Evolutionary conservation across 1,140 invertebrate species (phyloP), one percentile per base, ranked within the genome.

Genomic region (Aphidius ervi): DNA sequence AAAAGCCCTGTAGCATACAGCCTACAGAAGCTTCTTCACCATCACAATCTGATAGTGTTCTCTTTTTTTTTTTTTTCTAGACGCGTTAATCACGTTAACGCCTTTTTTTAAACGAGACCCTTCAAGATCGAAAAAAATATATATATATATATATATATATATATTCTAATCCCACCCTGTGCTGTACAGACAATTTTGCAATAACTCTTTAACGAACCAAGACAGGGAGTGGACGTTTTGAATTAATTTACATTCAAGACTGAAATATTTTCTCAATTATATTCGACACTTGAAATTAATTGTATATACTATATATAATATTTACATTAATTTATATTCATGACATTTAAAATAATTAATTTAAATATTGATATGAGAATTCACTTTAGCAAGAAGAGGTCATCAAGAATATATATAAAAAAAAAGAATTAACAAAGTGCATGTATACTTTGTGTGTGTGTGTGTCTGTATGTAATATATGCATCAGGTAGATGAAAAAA

Each of bases 71-170:
- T 56, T 54, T 45, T 46, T 9, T 16, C 53, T 55, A 53, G 54
- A 54, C 40, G 46, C 66, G 61, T 72, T 72, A 70, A 72, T 72
- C 68, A 70, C 68, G 66, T 68, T 70, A 65, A 68, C 68, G 68
- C 70, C 70, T 41, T 20, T 54, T 54, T 57, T 63, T 46, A 62
- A 62, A 59, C 42, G 50, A 50, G 46, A 10, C 10, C 23, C 23
- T 31, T 31, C 4, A 31, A 31, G 43, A n/a, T 42, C 9, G 46
- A 23, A 61, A 45, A 52, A 31, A 56, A 53, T 55, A 46, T 58
- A 40, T 46, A 41, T 57, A 58, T 42, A 49, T 54, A 40, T 43
- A 46, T 46, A 64, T 6, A 41, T 54, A 40, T 37, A 40, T 40
- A 42, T 10, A 54, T n/a, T n/a, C 52, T n/a, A 42, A 54, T n/a